Evolutionary conservation across 2,113 vertebrate species (phyloP).

Genomic region (Hippocampus mohnikei): DNA sequence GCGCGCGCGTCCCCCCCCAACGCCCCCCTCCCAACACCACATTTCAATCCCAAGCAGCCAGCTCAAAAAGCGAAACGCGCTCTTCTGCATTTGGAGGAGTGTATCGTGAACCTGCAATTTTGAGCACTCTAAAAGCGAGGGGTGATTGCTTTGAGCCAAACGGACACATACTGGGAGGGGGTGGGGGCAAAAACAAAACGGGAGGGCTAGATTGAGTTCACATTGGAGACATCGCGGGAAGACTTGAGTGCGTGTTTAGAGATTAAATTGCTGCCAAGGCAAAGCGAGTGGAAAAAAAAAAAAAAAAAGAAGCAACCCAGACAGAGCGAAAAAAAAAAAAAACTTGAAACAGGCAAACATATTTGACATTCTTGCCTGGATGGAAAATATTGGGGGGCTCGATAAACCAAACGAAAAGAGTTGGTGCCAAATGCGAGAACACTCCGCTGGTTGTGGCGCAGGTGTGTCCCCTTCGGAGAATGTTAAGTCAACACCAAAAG

Average conservation of each 20-base stretch:
- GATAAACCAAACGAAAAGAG: conserved; percentile 26
- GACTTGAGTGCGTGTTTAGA: conserved; percentile 43
- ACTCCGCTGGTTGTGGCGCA: neutral
- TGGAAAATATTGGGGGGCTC: conserved; percentile 54
- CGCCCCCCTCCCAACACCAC: neutral
- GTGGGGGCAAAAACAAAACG: neutral
- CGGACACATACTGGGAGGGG: neutral
- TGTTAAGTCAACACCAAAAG: neutral
- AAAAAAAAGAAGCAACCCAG: conserved; percentile 38
- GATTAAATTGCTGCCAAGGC: conserved; percentile 33
- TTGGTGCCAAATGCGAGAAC: conserved; percentile 3
- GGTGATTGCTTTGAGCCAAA: conserved; percentile 37
- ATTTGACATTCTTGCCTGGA: conserved; percentile 66
- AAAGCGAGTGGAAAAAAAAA: conserved; percentile 47
- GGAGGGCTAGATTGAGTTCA: conserved; percentile 30
- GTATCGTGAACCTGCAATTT: conserved; percentile 34
- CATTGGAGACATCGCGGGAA: conserved; percentile 31
- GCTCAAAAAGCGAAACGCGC: conserved; percentile 32
- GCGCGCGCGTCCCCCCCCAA: conserved; percentile 25
- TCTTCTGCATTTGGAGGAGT: neutral
- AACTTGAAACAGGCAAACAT: conserved; percentile 60
- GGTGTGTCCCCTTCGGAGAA: neutral
- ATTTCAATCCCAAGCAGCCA: conserved; percentile 20
- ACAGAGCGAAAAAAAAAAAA: conserved; percentile 44
- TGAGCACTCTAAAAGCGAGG: conserved; percentile 17